Conservation (phyloP, 2,113 vertebrate genomes). For the Tylochromis polylepis region DNA sequence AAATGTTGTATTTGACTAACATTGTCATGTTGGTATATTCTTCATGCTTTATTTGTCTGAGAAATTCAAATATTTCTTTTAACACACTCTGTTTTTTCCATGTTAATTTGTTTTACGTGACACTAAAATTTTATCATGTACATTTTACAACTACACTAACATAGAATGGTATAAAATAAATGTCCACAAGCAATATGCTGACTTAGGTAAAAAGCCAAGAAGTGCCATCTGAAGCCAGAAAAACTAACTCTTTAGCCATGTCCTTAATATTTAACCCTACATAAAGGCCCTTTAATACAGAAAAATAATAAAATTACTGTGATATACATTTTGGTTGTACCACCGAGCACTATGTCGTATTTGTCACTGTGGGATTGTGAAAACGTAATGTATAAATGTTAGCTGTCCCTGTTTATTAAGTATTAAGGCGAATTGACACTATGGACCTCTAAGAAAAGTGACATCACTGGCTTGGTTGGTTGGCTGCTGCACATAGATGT, state of each 20-base stretch:
- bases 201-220: background rate
- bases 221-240: fast-evolving
- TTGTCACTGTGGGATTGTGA: background rate
- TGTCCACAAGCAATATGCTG: background rate
- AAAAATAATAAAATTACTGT: background rate
- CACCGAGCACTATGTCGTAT: fast-evolving
- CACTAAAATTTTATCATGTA: no score
- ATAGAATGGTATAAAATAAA: no score
- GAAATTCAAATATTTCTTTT: no score
- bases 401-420: background rate
- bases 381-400: background rate
- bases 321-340: background rate
- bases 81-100: no score
- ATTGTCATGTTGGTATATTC: background rate
- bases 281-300: background rate
- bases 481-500: background rate
- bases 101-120: no score
- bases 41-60: background rate
- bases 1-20: fast-evolving
- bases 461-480: background rate
- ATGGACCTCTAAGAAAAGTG: background rate
- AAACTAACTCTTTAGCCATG: background rate
- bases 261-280: background rate
- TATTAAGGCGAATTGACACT: background rate
- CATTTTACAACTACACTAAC: no score